Percentiles rank a stretch among this genome's conserved stretches.
Evolutionary conservation across 2,888 invertebrate genomes (phyloP).

Genomic region (Plemyria rubiginata): DNA sequence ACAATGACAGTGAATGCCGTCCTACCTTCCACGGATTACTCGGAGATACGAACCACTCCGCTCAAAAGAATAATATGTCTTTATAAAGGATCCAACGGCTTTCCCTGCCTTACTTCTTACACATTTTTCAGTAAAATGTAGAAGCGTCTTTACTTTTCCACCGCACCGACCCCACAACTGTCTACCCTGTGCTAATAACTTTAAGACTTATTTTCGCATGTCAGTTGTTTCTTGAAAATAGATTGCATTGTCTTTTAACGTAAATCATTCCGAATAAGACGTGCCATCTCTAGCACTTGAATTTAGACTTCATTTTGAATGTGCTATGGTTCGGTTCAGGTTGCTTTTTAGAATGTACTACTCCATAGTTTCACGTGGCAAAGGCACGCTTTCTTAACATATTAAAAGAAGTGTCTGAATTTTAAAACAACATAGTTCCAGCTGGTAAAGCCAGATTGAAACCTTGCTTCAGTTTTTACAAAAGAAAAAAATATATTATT

Average conservation of each 20-base stretch:
- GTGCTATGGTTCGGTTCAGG: constrained; percentile 33
- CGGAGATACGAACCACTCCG: constrained; percentile 70
- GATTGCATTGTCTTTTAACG: constrained; percentile 81
- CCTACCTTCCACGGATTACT: constrained; percentile 78
- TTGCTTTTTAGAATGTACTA: constrained; percentile 5
- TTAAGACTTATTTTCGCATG: constrained; percentile 43
- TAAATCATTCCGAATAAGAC: constrained; percentile 75
- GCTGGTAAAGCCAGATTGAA: no score
- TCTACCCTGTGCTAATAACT: constrained; percentile 42
- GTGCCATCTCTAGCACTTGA: constrained; percentile 46
- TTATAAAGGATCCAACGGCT: constrained; percentile 80
- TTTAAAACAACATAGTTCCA: neutral
- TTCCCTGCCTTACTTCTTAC: constrained; percentile 78
- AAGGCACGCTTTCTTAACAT: neutral
- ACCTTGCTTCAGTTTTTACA: neutral
- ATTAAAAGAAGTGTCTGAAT: neutral
- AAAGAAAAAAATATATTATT: no score
- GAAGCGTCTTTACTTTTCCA: constrained; percentile 69
- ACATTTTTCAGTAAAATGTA: constrained; percentile 82
- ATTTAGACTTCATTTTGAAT: constrained; percentile 47
- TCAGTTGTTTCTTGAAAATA: constrained; percentile 58
- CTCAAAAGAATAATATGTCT: constrained; percentile 84
- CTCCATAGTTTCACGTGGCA: constrained; percentile 60
- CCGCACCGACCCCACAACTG: constrained; percentile 33
- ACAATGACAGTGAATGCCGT: constrained; percentile 77